Conservation (phyloP, 2,797 vertebrate species). For the Nannoperca australis region DNA sequence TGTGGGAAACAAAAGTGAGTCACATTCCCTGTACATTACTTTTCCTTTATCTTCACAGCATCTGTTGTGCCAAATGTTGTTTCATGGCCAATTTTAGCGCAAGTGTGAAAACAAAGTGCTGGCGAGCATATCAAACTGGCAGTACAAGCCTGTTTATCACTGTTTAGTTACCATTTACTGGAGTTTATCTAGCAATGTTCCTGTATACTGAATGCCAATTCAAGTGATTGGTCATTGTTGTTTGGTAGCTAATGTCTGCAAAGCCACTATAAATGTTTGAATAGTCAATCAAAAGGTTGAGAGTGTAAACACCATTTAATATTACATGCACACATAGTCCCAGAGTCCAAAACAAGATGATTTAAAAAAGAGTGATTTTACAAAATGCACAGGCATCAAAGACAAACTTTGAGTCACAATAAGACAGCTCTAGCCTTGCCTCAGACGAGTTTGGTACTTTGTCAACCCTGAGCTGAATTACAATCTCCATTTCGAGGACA, state of each 20-base stretch:
- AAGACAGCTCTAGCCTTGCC: conserved; percentile 19
- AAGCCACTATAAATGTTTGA: conserved; percentile 32
- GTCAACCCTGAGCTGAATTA: conserved; percentile 60
- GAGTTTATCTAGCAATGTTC: conserved; percentile 18
- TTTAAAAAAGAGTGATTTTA: conserved; percentile 16
- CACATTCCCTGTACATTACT: conserved; percentile 5
- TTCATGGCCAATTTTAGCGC: conserved; percentile 39
- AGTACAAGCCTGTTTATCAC: conserved; percentile 28
- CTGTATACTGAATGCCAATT: conserved; percentile 20
- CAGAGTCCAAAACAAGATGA: conserved; percentile 2
- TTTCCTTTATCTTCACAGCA: conserved; percentile 38
- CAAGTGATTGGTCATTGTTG: conserved; percentile 52
- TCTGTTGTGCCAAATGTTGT: conserved; percentile 47
- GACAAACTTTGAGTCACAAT: conserved; percentile 15
- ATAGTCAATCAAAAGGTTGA: conserved; percentile 44
- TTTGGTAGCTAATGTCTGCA: conserved; percentile 9
- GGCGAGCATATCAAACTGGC: conserved; percentile 28
- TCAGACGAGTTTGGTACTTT: conserved; percentile 52
- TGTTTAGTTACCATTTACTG: conserved; percentile 29
- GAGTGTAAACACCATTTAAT: neutral
- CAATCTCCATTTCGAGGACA: conserved; percentile 57
- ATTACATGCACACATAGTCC: neutral
- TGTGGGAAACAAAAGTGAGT: conserved; percentile 8
- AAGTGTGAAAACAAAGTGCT: conserved; percentile 40
- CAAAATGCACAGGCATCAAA: neutral